These are phyloP conservation scores for Oryctolagus cuniculus DNA, from an alignment of 2,113 vertebrate genomes.

Conservation along the genomic window DNA sequence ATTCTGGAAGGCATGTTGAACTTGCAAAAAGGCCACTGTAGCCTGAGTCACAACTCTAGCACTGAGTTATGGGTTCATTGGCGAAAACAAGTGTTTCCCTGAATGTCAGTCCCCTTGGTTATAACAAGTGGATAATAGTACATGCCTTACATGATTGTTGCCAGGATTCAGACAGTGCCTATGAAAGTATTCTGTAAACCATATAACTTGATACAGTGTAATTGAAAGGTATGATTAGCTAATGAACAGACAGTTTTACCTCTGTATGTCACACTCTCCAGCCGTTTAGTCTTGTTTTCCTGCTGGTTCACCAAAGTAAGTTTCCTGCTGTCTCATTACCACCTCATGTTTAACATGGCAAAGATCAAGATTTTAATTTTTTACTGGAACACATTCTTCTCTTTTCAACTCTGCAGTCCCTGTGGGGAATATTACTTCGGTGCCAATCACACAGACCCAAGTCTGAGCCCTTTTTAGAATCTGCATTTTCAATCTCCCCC, in stretches of 20 bases:
- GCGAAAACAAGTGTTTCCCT: background rate
- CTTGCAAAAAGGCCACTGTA: background rate
- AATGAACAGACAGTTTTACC: constrained; percentile 63
- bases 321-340: constrained; percentile 78
- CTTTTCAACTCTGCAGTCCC: constrained; percentile 73
- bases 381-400: constrained; percentile 58
- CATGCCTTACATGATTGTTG: background rate
- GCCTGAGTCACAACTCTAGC: background rate
- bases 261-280: constrained; percentile 49
- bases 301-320: constrained; percentile 74
- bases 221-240: constrained; percentile 64
- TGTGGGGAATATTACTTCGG: constrained; percentile 60
- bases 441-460: constrained; percentile 57
- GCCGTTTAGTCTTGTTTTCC: constrained; percentile 71
- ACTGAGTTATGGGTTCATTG: background rate
- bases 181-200: constrained; percentile 29
- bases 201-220: background rate
- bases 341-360: constrained; percentile 79
- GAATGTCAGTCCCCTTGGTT: background rate
- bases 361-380: constrained; percentile 82
- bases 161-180: background rate
- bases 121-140: background rate
- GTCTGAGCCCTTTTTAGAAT: constrained; percentile 54
- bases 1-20: background rate
- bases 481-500: constrained; percentile 11